Base-by-base conservation (phyloP, 2,888 invertebrate species). In the Arctia plantaginis region DNA sequence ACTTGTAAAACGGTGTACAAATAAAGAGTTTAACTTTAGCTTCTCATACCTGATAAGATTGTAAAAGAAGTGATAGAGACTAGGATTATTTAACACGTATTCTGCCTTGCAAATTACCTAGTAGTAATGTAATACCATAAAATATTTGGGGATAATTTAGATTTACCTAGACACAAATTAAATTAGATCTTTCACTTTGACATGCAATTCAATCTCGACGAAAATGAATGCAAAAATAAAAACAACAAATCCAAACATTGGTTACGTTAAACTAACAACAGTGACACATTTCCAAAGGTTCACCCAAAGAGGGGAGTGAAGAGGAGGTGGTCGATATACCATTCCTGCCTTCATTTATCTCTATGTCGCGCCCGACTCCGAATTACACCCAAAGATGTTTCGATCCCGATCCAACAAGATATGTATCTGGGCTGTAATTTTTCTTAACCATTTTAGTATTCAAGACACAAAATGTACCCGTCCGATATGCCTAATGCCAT, bases 351-450 rank as follows among this genome's bases (percentile, higher is more conserved):
- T 83, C 90, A 91, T 92, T 89, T 92, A 90, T 93, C 91, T 90
- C 86, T 82, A 90, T 87, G 84, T 85, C 86, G 82, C 84, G 78
- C 87, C 86, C 87, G 81, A 80, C 86, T 88, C 89, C 80, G 86
- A 90, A 91, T 91, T 90, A 91, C 90, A 88, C 87, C 88, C 90
- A 84, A 84, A 88, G 88, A 92, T 89, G 91, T 88, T 90, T 89
- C 91, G 90, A 90, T 90, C 88, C 80, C 88, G 83, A 89, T 89
- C 85, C 87, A 79, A 80, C 83, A 82, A 91, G 90, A 93, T 92
- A 92, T 90, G 90, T 90, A 92, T 92, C 91, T 87, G 86, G 88
- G 84, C 84, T 87, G 92, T 94, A 93, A 94, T 93, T 93, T 94
- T 92, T 93, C 92, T 92, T 88, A 86, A 83, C 86, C 89, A 87